phyloP scores from a whole-genome alignment of 2,113 vertebrate species.

The Eretmochelys imbricata region DNA sequence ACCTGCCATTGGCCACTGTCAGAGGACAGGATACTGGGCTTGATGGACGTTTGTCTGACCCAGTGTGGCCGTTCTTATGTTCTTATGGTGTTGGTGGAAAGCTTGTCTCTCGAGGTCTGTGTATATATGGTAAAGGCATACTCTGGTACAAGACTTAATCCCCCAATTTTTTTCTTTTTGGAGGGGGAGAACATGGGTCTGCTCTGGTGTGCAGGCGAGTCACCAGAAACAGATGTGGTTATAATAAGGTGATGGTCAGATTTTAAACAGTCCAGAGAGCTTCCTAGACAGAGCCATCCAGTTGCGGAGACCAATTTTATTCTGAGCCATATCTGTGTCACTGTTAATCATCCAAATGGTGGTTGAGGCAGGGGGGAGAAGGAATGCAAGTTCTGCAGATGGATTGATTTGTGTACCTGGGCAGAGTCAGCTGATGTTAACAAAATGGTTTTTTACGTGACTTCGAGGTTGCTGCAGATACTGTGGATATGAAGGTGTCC shows the following conservation, averaged over 20 bases:
- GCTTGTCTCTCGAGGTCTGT: neutral
- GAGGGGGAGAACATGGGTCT: rapidly evolving
- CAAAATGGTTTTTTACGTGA: neutral
- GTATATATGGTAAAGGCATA: neutral
- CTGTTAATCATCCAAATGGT: neutral
- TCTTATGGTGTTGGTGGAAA: rapidly evolving
- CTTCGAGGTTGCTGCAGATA: neutral
- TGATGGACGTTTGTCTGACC: too few species aligned
- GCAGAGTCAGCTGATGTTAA: neutral
- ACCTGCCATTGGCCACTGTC: too few species aligned
- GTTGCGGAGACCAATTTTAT: neutral
- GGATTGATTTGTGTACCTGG: rapidly evolving
- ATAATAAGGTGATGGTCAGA: rapidly evolving
- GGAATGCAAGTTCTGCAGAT: neutral
- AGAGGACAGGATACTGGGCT: too few species aligned
- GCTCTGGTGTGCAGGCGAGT: rapidly evolving
- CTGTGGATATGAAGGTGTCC: neutral
- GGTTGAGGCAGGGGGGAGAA: neutral
- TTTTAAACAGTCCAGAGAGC: neutral
- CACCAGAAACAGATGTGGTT: neutral
- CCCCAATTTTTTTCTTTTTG: neutral
- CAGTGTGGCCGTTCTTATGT: too few species aligned
- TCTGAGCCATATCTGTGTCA: rapidly evolving
- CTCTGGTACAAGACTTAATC: rapidly evolving
- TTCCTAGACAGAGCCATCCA: rapidly evolving